phyloP scores from a whole-genome alignment of 2,888 invertebrate species.

The Xanthorhoe designata region DNA sequence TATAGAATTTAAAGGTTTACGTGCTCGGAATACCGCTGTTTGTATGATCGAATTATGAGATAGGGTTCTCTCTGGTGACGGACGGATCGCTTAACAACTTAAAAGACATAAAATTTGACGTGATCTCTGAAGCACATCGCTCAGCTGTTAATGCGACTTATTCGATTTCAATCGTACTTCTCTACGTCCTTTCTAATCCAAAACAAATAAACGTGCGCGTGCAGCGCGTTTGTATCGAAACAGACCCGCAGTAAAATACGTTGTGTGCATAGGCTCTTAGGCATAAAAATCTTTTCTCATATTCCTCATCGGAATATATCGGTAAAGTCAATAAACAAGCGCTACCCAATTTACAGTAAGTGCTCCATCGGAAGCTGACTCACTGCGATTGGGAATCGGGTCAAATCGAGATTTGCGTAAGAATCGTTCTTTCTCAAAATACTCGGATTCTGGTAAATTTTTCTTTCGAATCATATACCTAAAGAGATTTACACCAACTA shows the following conservation, averaged over 20 bases:
- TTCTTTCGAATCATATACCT: not conserved
- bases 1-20: slow-evolving; percentile 70
- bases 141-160: no score
- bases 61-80: no score
- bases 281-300: slow-evolving; percentile 50
- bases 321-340: slow-evolving; percentile 70
- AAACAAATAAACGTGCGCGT: no score
- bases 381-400: slow-evolving; percentile 54
- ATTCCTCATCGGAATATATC: slow-evolving; percentile 59
- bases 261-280: slow-evolving; percentile 11
- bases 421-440: slow-evolving; percentile 53
- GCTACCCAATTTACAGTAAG: slow-evolving; percentile 63
- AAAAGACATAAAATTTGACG: no score
- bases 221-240: not conserved
- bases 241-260: not conserved
- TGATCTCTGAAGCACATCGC: no score
- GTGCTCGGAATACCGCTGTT: slow-evolving; percentile 57
- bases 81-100: no score
- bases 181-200: no score
- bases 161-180: no score
- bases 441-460: slow-evolving; percentile 16
- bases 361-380: slow-evolving; percentile 68
- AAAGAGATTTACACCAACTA: no score
- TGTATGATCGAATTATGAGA: no score
- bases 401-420: slow-evolving; percentile 57